Conservation (phyloP, 1,140 invertebrate genomes). For the Aphelinus atriplicis region DNA sequence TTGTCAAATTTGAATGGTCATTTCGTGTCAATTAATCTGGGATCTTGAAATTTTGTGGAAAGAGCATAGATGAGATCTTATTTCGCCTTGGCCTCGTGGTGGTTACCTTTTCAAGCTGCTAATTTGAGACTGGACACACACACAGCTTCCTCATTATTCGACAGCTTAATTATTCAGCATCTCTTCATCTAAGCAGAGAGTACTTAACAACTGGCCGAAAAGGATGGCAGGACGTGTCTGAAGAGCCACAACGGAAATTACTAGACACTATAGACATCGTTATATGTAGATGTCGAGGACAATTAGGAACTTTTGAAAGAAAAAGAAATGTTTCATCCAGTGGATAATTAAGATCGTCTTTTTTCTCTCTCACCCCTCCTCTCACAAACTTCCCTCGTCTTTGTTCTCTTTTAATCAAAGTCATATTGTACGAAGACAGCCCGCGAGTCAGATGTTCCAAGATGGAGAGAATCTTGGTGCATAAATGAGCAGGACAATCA, state of each 20-base stretch:
- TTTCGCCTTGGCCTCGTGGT: not conserved
- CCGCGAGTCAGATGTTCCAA: slow-evolving; percentile 9
- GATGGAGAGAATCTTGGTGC: not conserved
- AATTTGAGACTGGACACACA: not conserved
- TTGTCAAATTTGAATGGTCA: too few species aligned
- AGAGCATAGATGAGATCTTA: too few species aligned
- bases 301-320: slow-evolving; percentile 7
- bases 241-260: slow-evolving; percentile 8
- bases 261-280: too few species aligned
- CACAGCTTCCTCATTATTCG: not conserved
- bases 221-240: too few species aligned
- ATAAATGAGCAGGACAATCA: too few species aligned
- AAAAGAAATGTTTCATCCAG: not conserved
- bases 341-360: slow-evolving; percentile 3
- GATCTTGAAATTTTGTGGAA: too few species aligned
- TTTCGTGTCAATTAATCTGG: too few species aligned
- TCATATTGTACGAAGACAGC: not conserved
- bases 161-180: not conserved
- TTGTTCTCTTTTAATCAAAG: not conserved
- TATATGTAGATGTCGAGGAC: not conserved
- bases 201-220: not conserved
- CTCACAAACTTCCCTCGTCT: not conserved
- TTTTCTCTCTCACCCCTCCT: not conserved
- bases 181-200: not conserved
- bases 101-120: not conserved